Evolutionary conservation across 2,113 vertebrate species (phyloP).

Genomic region (Pavo muticus): DNA sequence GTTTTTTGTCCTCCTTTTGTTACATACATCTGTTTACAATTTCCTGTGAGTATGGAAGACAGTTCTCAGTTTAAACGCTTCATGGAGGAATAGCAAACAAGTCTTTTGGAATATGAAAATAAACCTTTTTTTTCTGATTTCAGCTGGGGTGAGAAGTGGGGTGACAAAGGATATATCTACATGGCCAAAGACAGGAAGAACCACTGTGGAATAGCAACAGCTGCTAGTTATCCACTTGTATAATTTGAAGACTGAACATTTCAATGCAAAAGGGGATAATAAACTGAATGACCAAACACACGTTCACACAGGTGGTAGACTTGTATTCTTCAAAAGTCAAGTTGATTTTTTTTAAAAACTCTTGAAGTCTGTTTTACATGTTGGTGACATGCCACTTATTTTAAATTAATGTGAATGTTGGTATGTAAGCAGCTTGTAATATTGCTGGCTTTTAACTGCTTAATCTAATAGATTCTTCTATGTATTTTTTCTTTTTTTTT

Average conservation of each 20-base stretch:
- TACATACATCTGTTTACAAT: background rate
- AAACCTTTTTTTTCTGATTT: slow-evolving; percentile 22
- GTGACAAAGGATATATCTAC: slow-evolving; percentile 86
- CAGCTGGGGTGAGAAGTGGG: slow-evolving; percentile 92
- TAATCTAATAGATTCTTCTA: slow-evolving; percentile 40
- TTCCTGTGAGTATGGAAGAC: background rate
- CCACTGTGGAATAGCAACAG: slow-evolving; percentile 91
- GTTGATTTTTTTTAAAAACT: slow-evolving; percentile 42
- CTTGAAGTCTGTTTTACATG: slow-evolving; percentile 58
- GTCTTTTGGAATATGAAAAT: background rate
- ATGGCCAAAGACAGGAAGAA: slow-evolving; percentile 91
- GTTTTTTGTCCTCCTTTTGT: background rate
- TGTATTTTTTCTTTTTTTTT: slow-evolving; percentile 67
- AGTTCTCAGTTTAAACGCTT: background rate
- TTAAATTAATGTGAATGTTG: slow-evolving; percentile 76
- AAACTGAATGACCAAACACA: slow-evolving; percentile 56
- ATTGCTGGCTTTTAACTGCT: slow-evolving; percentile 67
- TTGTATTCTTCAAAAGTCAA: slow-evolving; percentile 48
- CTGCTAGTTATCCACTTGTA: slow-evolving; percentile 90
- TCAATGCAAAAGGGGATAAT: slow-evolving; percentile 34
- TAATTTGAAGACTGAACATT: slow-evolving; percentile 72
- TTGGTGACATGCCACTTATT: slow-evolving; percentile 69
- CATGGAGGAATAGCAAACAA: background rate
- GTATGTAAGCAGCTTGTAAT: slow-evolving; percentile 75
- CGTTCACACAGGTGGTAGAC: slow-evolving; percentile 20